phyloP scores from a whole-genome alignment of 1,140 invertebrate species.

The Drosophila lini region DNA sequence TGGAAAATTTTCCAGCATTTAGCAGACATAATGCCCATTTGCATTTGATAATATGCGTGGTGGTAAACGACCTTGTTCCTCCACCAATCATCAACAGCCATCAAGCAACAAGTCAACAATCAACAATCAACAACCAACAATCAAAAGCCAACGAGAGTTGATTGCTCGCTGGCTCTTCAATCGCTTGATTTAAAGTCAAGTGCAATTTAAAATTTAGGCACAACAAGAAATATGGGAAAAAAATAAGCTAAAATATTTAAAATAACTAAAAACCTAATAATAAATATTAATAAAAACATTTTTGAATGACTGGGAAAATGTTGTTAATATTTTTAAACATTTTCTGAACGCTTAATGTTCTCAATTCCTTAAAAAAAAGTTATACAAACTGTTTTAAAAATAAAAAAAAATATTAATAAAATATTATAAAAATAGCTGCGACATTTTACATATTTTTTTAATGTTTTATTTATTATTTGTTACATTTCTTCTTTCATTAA shows the following conservation, averaged over 20 bases:
- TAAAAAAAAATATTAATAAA: too few relatives aligned
- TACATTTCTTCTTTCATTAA: too few relatives aligned
- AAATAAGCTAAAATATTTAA: not conserved
- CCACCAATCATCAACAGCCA: conserved; percentile 23
- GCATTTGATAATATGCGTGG: conserved; percentile 39
- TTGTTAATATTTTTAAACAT: not conserved
- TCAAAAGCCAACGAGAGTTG: conserved; percentile 10
- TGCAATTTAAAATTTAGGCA: conserved; percentile 7
- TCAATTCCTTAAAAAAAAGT: not conserved
- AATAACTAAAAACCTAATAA: not conserved
- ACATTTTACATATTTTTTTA: too few relatives aligned
- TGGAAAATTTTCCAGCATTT: conserved; percentile 44
- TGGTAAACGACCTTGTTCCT: conserved; percentile 50
- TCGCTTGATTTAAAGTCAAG: conserved; percentile 15
- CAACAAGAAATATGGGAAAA: not conserved
- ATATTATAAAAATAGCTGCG: too few relatives aligned
- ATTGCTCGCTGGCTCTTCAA: conserved; percentile 24
- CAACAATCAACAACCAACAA: conserved; percentile 4
- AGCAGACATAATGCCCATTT: conserved; percentile 46
- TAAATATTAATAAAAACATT: not conserved
- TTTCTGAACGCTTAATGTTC: not conserved
- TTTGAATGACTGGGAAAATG: not conserved
- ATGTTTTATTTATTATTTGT: too few relatives aligned
- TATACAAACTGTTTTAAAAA: too few relatives aligned
- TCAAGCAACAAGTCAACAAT: conserved; percentile 15